These are phyloP conservation scores for Rhaphigaster nebulosa DNA, from an alignment of 2,888 invertebrate genomes.

Conservation along the genomic window DNA sequence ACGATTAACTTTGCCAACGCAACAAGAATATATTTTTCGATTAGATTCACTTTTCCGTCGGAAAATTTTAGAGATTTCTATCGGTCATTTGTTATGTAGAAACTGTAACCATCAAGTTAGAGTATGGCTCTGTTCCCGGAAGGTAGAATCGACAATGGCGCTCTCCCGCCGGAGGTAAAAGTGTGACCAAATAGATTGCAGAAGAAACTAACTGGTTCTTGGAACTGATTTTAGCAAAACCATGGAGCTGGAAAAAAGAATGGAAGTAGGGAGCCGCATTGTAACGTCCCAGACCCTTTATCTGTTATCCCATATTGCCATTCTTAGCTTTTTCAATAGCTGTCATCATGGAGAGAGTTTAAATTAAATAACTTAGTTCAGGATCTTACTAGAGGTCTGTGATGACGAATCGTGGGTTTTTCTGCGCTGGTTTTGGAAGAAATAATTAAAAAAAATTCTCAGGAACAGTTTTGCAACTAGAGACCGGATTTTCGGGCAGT, in stretches of 20 bases:
- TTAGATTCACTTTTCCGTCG: neutral
- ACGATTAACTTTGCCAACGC: neutral
- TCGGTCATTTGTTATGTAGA: neutral
- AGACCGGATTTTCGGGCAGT: too few species aligned
- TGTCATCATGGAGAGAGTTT: neutral
- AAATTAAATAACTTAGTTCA: neutral
- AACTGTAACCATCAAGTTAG: neutral
- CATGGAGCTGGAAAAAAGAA: neutral
- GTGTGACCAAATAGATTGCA: slow-evolving; percentile 28
- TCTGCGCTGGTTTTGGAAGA: too few species aligned
- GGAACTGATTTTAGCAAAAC: slow-evolving; percentile 8
- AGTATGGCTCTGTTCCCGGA: neutral
- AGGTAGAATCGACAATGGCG: neutral
- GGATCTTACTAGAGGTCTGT: neutral
- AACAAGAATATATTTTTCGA: neutral
- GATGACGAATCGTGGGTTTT: neutral
- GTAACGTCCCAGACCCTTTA: neutral
- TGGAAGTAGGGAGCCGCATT: neutral
- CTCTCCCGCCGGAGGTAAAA: slow-evolving; percentile 12
- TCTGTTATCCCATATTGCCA: neutral
- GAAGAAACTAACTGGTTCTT: slow-evolving; percentile 12
- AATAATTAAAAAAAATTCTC: too few species aligned
- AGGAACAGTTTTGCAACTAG: too few species aligned
- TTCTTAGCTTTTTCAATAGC: neutral
- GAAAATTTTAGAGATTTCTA: neutral